A percentile compares a stretch with the other conserved stretches of the same genome.
Evolutionary conservation across 2,797 vertebrate species (phyloP).

Genomic region (Macrochelys suwanniensis): DNA sequence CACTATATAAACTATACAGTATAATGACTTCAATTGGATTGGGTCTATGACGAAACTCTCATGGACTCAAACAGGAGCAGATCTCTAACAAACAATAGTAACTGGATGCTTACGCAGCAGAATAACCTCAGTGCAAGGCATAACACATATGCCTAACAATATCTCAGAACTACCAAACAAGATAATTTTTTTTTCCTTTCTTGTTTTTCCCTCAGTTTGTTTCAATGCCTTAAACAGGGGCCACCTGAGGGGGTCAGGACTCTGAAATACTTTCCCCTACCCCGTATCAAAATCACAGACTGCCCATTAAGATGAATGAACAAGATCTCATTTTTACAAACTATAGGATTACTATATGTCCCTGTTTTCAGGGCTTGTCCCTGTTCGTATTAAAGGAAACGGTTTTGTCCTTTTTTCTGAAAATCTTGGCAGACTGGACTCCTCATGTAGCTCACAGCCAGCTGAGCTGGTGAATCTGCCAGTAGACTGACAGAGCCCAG

Average conservation of each 20-base stretch:
- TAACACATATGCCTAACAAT: constrained; percentile 12
- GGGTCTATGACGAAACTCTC: neutral
- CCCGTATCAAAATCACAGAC: neutral
- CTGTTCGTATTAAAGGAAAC: neutral
- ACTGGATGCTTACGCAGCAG: constrained; percentile 39
- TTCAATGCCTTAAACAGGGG: neutral
- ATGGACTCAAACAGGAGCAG: constrained; percentile 3
- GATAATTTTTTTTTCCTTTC: neutral
- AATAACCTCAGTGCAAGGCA: neutral
- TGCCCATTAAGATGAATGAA: neutral
- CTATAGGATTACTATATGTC: neutral
- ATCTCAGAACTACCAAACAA: constrained; percentile 8
- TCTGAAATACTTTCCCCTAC: neutral
- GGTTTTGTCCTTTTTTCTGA: neutral
- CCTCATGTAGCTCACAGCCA: neutral
- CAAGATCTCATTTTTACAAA: neutral
- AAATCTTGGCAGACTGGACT: neutral
- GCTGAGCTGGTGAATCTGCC: neutral
- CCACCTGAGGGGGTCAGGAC: neutral
- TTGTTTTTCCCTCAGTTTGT: constrained; percentile 4
- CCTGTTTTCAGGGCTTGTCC: neutral
- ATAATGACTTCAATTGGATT: neutral
- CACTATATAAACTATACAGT: neutral
- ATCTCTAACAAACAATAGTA: constrained; percentile 38
- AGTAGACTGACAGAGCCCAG: neutral